phyloP scores from a whole-genome alignment of 2,113 vertebrate genomes.

The Rhinopomastus cyanomelas region DNA sequence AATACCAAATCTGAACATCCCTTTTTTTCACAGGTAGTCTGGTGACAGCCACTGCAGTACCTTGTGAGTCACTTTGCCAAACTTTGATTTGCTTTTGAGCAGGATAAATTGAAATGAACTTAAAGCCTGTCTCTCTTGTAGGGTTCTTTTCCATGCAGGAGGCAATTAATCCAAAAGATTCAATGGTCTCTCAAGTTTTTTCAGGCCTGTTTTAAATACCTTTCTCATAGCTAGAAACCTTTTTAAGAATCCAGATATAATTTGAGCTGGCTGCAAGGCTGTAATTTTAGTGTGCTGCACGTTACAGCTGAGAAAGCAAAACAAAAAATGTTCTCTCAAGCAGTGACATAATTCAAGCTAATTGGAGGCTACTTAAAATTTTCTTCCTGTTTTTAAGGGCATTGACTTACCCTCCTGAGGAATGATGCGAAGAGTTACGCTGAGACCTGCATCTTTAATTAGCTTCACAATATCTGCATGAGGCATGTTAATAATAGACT shows the following conservation, averaged over 20 bases:
- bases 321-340: constrained; percentile 49
- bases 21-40: not conserved
- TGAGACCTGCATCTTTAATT: constrained; percentile 98
- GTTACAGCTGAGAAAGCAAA: not conserved
- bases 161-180: not conserved
- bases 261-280: not conserved
- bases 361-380: constrained; percentile 61
- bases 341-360: constrained; percentile 53
- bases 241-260: constrained; percentile 35
- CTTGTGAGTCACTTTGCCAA: not conserved
- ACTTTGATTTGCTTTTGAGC: not conserved
- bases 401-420: constrained; percentile 93
- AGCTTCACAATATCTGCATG: constrained; percentile 99
- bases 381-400: constrained; percentile 62
- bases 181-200: not conserved
- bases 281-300: not conserved
- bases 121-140: not conserved
- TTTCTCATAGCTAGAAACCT: constrained; percentile 16
- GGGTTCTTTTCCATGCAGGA: not conserved
- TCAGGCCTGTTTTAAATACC: not conserved
- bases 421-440: constrained; percentile 94
- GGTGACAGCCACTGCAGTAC: not conserved
- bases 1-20: not conserved
- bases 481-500: constrained; percentile 97
- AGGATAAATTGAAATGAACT: not conserved